A percentile compares a stretch with the other conserved stretches of the same genome.
Evolutionary conservation across 2,888 invertebrate species (phyloP).

Genomic region (Muschampia plurimacula): DNA sequence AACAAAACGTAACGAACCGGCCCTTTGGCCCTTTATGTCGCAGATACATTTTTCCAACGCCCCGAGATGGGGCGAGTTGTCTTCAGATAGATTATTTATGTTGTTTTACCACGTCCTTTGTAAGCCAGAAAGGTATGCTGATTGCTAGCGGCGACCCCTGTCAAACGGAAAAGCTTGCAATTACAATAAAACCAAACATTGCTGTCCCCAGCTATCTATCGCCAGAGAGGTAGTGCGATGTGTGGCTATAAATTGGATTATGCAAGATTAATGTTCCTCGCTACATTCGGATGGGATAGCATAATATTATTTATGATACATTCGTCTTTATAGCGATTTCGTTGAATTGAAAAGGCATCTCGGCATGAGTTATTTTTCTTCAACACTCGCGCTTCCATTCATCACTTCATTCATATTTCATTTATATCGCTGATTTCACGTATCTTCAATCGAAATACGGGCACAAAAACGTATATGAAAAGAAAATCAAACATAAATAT

Average conservation of each 20-base stretch:
- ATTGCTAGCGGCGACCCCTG: conserved; percentile 61
- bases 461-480: conserved; percentile 37
- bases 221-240: not conserved
- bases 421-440: conserved; percentile 36
- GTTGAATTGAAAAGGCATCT: conserved; percentile 31
- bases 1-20: conserved; percentile 83
- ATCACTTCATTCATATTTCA: conserved; percentile 40
- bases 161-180: conserved; percentile 51
- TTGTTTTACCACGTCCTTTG: conserved; percentile 63
- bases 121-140: conserved; percentile 62
- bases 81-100: conserved; percentile 79
- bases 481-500: conserved; percentile 41
- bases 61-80: conserved; percentile 63
- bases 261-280: conserved; percentile 28
- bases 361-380: conserved; percentile 33
- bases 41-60: conserved; percentile 77
- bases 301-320: conserved; percentile 24
- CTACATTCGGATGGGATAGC: not conserved
- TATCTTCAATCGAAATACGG: conserved; percentile 37
- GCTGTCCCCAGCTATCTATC: not conserved
- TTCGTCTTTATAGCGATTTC: conserved; percentile 21
- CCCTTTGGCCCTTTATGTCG: conserved; percentile 75
- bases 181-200: conserved; percentile 40
- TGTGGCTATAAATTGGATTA: not conserved
- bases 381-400: conserved; percentile 32